These are phyloP conservation scores for Diplolepis rosae DNA, from an alignment of 2,888 invertebrate species.

Conservation along the genomic window DNA sequence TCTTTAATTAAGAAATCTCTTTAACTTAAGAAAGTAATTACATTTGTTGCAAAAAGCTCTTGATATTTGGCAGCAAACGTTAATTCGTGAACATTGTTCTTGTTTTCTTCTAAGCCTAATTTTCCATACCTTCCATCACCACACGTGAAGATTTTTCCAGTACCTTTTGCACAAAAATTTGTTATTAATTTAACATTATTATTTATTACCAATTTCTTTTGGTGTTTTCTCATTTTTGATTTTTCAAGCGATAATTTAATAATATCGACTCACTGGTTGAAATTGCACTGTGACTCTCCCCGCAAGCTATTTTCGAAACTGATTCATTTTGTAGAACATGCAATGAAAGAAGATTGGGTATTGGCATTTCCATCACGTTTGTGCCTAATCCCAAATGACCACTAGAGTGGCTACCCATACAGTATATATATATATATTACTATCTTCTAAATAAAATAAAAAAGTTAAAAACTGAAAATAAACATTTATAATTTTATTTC, in stretches of 20 bases:
- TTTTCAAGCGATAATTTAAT: no score
- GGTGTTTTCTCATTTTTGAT: no score
- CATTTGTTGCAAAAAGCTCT: conserved; percentile 76
- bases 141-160: conserved; percentile 81
- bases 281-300: conserved; percentile 83
- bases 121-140: conserved; percentile 85
- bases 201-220: no score
- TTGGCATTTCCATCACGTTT: conserved; percentile 74
- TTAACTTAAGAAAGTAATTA: conserved; percentile 74
- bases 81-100: conserved; percentile 76
- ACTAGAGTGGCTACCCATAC: conserved; percentile 79
- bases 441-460: conserved; percentile 70
- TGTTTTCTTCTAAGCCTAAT: conserved; percentile 79
- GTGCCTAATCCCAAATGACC: conserved; percentile 81
- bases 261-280: conserved; percentile 75
- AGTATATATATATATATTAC: conserved; percentile 77
- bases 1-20: background rate
- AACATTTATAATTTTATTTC: background rate
- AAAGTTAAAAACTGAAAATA: background rate
- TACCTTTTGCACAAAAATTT: conserved; percentile 76
- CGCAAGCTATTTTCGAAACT: conserved; percentile 78
- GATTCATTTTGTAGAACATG: conserved; percentile 73
- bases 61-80: conserved; percentile 73
- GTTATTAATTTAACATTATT: no score
- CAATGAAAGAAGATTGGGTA: conserved; percentile 75